Percentiles rank a stretch among this genome's conserved stretches.
Evolutionary conservation across 2,113 vertebrate genomes (phyloP).

Genomic region (Carassius gibelio): DNA sequence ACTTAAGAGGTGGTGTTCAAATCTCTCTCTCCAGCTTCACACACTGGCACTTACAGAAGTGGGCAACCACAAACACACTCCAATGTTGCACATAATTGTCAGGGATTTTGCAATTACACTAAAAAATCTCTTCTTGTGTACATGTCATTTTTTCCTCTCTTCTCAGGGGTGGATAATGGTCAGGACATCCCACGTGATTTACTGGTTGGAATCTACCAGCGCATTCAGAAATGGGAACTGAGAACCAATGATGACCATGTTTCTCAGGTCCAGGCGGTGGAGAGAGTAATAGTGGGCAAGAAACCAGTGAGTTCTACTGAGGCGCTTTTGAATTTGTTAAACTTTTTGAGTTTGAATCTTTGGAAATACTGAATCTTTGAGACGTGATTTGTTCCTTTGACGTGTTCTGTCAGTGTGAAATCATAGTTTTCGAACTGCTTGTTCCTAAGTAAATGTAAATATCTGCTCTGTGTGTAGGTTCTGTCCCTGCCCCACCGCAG

Average conservation of each 20-base stretch:
- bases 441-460: slow-evolving; percentile 20
- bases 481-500: slow-evolving; percentile 90
- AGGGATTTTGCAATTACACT: background rate
- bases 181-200: slow-evolving; percentile 95
- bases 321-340: background rate
- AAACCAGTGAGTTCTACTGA: slow-evolving; percentile 83
- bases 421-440: no score
- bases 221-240: slow-evolving; percentile 93
- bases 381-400: background rate
- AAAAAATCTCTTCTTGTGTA: slow-evolving; percentile 14
- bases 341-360: background rate
- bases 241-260: slow-evolving; percentile 96
- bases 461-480: slow-evolving; percentile 72
- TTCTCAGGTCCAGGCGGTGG: slow-evolving; percentile 93
- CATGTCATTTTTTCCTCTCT: background rate
- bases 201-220: slow-evolving; percentile 92
- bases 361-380: slow-evolving; percentile 3
- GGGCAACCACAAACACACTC: background rate
- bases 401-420: background rate
- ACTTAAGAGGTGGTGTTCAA: slow-evolving; percentile 82
- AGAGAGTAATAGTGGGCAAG: slow-evolving; percentile 95
- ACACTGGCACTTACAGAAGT: background rate
- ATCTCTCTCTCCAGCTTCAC: slow-evolving; percentile 15
- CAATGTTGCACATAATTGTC: background rate
- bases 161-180: slow-evolving; percentile 92